Evolutionary conservation across 2,888 invertebrate genomes (phyloP).

Genomic region (Drosophila subquinaria): DNA sequence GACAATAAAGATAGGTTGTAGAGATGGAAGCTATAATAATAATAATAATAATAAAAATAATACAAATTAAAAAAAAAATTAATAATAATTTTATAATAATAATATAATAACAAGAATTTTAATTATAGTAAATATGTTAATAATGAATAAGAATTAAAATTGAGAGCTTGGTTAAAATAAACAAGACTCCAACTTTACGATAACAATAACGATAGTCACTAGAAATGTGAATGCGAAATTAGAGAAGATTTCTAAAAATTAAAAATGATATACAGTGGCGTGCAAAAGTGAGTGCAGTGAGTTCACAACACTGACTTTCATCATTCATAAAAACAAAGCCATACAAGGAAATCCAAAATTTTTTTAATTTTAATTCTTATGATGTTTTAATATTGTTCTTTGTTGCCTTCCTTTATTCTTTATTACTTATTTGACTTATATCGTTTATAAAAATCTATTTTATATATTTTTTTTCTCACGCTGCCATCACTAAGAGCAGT

Average conservation of each 20-base stretch:
- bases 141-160: neutral
- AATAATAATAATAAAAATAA: too few relatives aligned
- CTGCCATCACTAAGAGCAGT: conserved; percentile 18
- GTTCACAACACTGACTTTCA: too few relatives aligned
- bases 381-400: neutral
- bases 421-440: neutral
- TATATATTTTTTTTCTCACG: neutral
- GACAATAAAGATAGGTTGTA: conserved; percentile 22
- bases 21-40: conserved; percentile 23
- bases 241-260: neutral
- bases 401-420: neutral
- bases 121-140: neutral
- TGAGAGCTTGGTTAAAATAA: neutral
- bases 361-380: neutral
- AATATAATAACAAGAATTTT: too few relatives aligned
- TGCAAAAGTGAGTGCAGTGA: too few relatives aligned
- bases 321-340: too few relatives aligned
- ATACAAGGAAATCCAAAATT: too few relatives aligned
- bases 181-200: neutral
- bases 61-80: too few relatives aligned
- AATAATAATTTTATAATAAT: too few relatives aligned
- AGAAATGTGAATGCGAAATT: neutral
- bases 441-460: neutral
- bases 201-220: neutral
- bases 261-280: neutral